Base-by-base conservation (phyloP, 2,888 invertebrate species). In the Apoderus coryli region DNA sequence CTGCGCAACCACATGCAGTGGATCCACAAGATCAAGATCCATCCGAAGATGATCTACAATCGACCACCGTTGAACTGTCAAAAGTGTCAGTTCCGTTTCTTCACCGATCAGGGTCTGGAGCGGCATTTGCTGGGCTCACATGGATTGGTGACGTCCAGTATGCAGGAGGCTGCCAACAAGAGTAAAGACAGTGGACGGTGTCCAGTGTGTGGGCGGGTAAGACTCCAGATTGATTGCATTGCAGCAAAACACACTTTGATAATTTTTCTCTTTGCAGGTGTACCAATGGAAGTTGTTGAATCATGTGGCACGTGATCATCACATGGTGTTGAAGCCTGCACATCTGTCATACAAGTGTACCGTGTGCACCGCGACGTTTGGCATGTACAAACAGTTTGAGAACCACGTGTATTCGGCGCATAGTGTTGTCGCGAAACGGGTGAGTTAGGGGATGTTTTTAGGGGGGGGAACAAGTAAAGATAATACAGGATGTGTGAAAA, bases 21-120 rank as follows among this genome's bases (percentile, higher is more conserved):
- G 85, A 90, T 92, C 56, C 93, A 93, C 59, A 90, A 92, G 70
- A 86, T 89, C 44, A 89, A 89, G 60, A 90, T 90, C 49, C 89
- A 89, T 61, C 88, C 89, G 33, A 89, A 88, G 63, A 90, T 89
- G 89, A 88, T 89, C 45, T 84, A 88, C 60, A 89, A 86, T 60
- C 69, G 82, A 59, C 89, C 93, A 33, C 92, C 92, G 26, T 67
- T 93, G 42, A 89, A 88, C 62, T 93, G 93, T 60, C 90, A 90
- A 60, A 89, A 90, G 58, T 93, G 93, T 64, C 86, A 89, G 61
- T 86, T 84, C 57, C 72, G 90, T 50, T 96, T 95, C 64, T 96
- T 95, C 63, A 93, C 93, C 24, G 92, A 93, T 61, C 82, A 93
- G 27, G 96, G 96, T 10, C 63, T 96, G 36, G 92, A 93, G 57